Evolutionary conservation across 2,797 vertebrate species (phyloP), one percentile per base, ranked within the genome.

Genomic region (Argyrosomus regius): DNA sequence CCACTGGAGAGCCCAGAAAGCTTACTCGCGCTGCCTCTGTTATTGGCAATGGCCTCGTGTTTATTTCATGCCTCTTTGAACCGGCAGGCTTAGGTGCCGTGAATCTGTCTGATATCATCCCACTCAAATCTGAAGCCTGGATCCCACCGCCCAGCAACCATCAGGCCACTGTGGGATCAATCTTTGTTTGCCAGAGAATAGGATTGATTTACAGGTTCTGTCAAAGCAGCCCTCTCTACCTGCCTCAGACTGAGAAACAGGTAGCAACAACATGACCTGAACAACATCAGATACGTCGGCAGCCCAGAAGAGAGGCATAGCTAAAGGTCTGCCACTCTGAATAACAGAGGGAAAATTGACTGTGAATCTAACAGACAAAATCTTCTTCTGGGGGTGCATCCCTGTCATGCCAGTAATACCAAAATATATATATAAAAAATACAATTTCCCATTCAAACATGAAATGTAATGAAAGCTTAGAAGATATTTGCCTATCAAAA

Each of bases 21-120:
- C 85, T 78, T 78, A 70, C 78, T 88, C 81, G 83, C 82, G 83
- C 81, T 68, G 84, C 82, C 70, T 86, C 85, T 92, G 80, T 91
- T 92, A 89, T 86, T 93, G 92, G 92, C 90, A 90, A 78, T 77
- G 82, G 82, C 71, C 75, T 86, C 70, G 92, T 90, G 87, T 95
- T 94, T 95, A 94, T 95, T 96, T 95, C 93, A 95, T 95, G 94
- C 90, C 91, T 95, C 91, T 95, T 94, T 95, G 93, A 95, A 95
- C 92, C 82, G 68, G 84, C 82, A 89, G 90, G 91, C 92, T 91
- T 87, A 89, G 92, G 90, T 86, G 90, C 88, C 58, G 81, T 87
- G 85, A 92, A 93, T 92, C 89, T 88, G 90, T 94, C 94, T 95
- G 90, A 95, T 93, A 94, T 93, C 88, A 95, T 94, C 91, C 91